These are phyloP conservation scores for Nothura maculosa DNA, from an alignment of 2,797 vertebrate species.

Conservation along the genomic window DNA sequence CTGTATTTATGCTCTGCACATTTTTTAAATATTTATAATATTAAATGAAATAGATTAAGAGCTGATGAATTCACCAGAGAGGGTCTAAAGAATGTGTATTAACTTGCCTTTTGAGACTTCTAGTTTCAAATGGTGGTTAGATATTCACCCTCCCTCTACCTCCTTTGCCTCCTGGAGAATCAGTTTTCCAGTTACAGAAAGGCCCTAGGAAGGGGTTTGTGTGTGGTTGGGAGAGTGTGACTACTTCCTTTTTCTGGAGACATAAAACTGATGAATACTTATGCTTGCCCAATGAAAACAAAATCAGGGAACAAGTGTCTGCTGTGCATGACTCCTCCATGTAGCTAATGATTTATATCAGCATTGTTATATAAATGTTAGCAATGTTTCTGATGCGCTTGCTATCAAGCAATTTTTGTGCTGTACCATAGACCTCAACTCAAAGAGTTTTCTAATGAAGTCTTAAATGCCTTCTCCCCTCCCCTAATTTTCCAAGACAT, in stretches of 20 bases:
- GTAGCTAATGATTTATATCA: not conserved
- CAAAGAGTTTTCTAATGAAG: not conserved
- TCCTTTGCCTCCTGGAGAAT: not conserved
- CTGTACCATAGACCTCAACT: not conserved
- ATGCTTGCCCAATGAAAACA: not conserved
- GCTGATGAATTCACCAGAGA: fast-evolving
- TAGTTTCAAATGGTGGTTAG: not conserved
- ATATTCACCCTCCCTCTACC: not conserved
- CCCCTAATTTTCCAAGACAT: not conserved
- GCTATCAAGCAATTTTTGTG: slow-evolving; percentile 25
- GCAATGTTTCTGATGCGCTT: not conserved
- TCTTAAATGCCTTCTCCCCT: not conserved
- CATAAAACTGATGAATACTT: not conserved
- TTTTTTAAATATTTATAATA: not conserved
- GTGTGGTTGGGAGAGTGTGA: not conserved
- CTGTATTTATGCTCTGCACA: not conserved
- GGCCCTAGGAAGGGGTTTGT: fast-evolving
- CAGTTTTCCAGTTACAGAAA: not conserved
- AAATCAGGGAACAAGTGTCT: not conserved
- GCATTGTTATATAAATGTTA: slow-evolving; percentile 41
- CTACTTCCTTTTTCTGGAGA: not conserved
- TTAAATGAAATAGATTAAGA: not conserved
- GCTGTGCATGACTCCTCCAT: not conserved
- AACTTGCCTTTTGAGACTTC: not conserved
- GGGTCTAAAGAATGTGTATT: not conserved